These are phyloP conservation scores for Papilio glaucus DNA, from an alignment of 1,140 invertebrate species.

Conservation along the genomic window DNA sequence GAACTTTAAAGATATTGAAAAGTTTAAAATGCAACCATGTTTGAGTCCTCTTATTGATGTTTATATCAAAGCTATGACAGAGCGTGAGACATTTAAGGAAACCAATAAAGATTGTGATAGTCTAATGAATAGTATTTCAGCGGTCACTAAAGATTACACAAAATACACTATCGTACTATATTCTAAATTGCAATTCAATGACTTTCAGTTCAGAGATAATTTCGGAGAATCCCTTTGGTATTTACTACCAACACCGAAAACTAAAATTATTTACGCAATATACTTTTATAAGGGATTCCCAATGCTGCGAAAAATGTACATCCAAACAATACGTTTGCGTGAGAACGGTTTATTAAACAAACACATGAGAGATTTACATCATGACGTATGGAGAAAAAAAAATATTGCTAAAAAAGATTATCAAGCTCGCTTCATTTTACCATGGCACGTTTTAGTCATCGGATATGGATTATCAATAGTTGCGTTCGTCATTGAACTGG, in stretches of 20 bases:
- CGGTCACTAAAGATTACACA: constrained; percentile 37
- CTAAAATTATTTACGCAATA: constrained; percentile 44
- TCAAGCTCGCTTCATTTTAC: not conserved
- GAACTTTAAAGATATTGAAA: constrained; percentile 32
- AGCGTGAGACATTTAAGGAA: not conserved
- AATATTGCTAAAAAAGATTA: not conserved
- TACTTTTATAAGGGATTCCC: constrained; percentile 34
- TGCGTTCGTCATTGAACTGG: not conserved
- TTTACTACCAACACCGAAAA: constrained; percentile 32
- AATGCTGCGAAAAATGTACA: not conserved
- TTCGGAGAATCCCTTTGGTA: constrained; percentile 39
- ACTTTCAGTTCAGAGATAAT: constrained; percentile 41
- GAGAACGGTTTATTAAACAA: constrained; percentile 23
- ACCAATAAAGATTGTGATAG: constrained; percentile 33
- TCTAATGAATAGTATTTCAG: constrained; percentile 40
- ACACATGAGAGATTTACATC: constrained; percentile 1
- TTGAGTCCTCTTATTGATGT: not conserved
- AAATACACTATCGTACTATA: constrained; percentile 42
- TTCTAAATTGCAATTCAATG: constrained; percentile 38
- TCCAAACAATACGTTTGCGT: constrained; percentile 6
- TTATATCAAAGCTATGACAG: not conserved
- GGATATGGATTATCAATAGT: constrained; percentile 6
- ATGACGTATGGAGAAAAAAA: not conserved
- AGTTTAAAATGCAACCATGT: constrained; percentile 13
- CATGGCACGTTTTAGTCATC: constrained; percentile 1